Evolutionary conservation across 2,797 vertebrate genomes (phyloP).

Genomic region (Kryptolebias ocellatus): DNA sequence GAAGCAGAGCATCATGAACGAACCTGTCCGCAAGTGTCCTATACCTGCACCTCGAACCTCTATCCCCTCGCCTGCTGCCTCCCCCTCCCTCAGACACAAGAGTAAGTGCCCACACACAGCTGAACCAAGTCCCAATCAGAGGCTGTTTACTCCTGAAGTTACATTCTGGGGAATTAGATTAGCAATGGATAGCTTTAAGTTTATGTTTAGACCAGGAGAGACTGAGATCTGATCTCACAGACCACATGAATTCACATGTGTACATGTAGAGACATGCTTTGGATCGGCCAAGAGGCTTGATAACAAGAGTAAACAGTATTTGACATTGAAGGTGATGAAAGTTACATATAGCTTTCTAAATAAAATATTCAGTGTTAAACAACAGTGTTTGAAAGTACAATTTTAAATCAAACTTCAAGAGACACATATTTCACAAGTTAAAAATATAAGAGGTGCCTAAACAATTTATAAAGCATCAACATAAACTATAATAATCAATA

Average conservation of each 20-base stretch:
- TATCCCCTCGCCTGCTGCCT: conserved; percentile 85
- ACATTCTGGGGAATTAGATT: background rate
- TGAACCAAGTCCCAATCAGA: background rate
- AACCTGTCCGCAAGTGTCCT: conserved; percentile 83
- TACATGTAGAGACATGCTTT: background rate
- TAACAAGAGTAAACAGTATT: background rate
- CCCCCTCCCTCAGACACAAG: conserved; percentile 90
- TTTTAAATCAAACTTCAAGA: no score
- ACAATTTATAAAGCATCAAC: background rate
- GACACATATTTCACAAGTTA: background rate
- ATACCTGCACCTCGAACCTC: conserved; percentile 85
- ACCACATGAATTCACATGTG: background rate
- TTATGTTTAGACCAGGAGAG: background rate
- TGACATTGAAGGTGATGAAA: no score
- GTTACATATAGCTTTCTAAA: no score
- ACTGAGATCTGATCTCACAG: background rate
- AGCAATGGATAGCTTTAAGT: background rate
- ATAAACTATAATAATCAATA: background rate
- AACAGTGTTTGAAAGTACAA: no score
- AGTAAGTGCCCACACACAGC: conserved; percentile 80
- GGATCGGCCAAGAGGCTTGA: background rate
- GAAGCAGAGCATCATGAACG: conserved; percentile 77
- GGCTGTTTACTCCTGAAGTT: background rate
- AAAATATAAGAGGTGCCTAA: background rate
- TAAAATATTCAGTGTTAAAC: no score